A percentile compares a stretch with the other conserved stretches of the same genome.
phyloP scores from a whole-genome alignment of 2,888 invertebrate genomes.

The Microplitis manilae region DNA sequence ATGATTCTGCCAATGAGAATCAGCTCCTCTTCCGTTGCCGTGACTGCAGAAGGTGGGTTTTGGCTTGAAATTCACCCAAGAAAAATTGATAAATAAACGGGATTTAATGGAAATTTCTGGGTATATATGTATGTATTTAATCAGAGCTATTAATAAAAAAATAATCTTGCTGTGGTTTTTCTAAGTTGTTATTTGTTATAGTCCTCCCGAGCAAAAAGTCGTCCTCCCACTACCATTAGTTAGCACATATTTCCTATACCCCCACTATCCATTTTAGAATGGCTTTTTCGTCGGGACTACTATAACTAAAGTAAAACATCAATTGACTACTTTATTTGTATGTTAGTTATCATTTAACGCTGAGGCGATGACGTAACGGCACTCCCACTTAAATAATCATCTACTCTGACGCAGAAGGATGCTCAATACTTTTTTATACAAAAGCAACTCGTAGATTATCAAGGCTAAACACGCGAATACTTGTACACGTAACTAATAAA shows the following conservation, averaged over 20 bases:
- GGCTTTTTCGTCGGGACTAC: too few species aligned
- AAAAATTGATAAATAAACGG: slow-evolving; percentile 16
- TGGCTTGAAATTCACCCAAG: slow-evolving; percentile 46
- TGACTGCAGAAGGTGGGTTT: slow-evolving; percentile 51
- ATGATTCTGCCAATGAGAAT: slow-evolving; percentile 48
- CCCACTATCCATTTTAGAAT: too few species aligned
- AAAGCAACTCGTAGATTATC: too few species aligned
- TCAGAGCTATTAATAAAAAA: not conserved
- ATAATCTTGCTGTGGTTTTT: not conserved
- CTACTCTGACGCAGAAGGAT: too few species aligned
- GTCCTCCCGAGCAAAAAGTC: not conserved
- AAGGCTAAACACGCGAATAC: too few species aligned
- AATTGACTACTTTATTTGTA: too few species aligned
- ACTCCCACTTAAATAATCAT: too few species aligned
- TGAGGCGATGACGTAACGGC: too few species aligned
- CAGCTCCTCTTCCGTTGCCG: slow-evolving; percentile 22
- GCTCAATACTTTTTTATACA: too few species aligned
- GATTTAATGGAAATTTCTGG: not conserved
- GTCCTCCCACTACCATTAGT: not conserved
- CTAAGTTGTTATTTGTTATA: not conserved
- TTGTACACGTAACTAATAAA: too few species aligned
- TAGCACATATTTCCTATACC: not conserved
- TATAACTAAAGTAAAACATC: too few species aligned
- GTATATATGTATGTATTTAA: not conserved
- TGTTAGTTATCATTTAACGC: too few species aligned